Evolutionary conservation across 2,888 invertebrate species (phyloP).

Genomic region (Drosophila ustulata): DNA sequence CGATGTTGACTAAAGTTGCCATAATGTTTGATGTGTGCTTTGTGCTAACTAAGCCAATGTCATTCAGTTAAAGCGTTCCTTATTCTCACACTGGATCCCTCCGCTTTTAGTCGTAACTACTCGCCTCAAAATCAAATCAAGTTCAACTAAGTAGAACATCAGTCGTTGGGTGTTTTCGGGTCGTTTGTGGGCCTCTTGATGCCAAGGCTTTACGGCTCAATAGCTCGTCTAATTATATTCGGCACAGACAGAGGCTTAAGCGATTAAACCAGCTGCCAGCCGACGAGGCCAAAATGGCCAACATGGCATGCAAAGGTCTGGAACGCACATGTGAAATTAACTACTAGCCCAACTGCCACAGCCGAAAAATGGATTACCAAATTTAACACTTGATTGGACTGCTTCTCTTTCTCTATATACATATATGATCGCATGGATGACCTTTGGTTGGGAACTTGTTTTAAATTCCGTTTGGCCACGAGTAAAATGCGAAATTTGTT

Average conservation of each 20-base stretch:
- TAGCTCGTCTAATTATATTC: constrained; percentile 70
- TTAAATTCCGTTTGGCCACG: constrained; percentile 24
- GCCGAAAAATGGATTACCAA: constrained; percentile 60
- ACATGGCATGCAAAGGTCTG: constrained; percentile 14
- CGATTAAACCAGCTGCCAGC: constrained; percentile 22
- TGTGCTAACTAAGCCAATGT: constrained; percentile 6
- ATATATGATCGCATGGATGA: not conserved
- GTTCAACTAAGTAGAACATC: constrained; percentile 54
- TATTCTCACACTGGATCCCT: not conserved
- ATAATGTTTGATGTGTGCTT: not conserved
- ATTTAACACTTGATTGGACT: constrained; percentile 74
- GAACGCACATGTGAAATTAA: constrained; percentile 56
- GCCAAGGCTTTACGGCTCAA: constrained; percentile 67
- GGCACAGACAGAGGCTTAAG: constrained; percentile 25
- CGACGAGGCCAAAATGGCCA: constrained; percentile 9
- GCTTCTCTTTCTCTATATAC: not conserved
- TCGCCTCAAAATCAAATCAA: constrained; percentile 64
- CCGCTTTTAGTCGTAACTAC: not conserved
- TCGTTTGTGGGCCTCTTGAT: constrained; percentile 12
- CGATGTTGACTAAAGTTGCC: no score
- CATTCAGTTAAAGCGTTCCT: constrained; percentile 3
- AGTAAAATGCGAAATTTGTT: constrained; percentile 23
- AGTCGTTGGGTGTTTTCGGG: constrained; percentile 5
- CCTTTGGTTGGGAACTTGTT: constrained; percentile 27
- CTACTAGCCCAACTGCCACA: constrained; percentile 54